A percentile compares a stretch with the other conserved stretches of the same genome.
phyloP scores from a whole-genome alignment of 1,140 invertebrate species.

The Drosophila subobscura region DNA sequence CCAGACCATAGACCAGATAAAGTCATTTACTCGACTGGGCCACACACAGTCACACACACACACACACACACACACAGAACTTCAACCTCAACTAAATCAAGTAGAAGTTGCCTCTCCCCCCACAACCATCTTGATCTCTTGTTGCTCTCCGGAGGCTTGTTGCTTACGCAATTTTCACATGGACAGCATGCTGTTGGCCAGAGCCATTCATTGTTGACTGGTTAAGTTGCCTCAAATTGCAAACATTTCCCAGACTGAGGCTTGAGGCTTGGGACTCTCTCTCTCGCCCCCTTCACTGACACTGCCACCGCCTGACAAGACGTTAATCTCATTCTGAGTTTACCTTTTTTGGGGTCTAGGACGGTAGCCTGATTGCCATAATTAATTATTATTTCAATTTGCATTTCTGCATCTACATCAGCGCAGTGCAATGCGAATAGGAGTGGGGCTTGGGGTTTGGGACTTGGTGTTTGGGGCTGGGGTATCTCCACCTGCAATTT shows the following conservation, averaged over 20 bases:
- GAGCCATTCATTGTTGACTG: conserved; percentile 32
- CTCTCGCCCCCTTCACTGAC: no score
- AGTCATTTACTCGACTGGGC: no score
- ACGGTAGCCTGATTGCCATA: conserved; percentile 74
- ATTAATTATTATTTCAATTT: conserved; percentile 82
- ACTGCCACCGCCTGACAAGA: conserved; percentile 12
- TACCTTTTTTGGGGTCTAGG: conserved; percentile 71
- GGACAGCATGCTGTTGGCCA: conserved; percentile 1
- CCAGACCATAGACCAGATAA: no score
- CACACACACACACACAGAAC: no score
- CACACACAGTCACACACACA: no score
- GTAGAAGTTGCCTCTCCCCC: no score
- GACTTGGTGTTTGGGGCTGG: background rate
- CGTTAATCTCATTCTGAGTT: conserved; percentile 34
- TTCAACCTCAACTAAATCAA: no score
- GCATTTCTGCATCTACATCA: conserved; percentile 48
- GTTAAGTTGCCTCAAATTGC: conserved; percentile 61
- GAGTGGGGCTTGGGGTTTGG: background rate
- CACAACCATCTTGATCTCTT: background rate
- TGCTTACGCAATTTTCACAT: conserved; percentile 52
- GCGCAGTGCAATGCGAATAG: background rate
- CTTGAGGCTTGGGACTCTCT: background rate
- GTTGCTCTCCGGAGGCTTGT: conserved; percentile 3
- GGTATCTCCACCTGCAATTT: conserved; percentile 68
- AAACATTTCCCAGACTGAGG: conserved; percentile 54